Base-by-base conservation (phyloP, 2,113 vertebrate genomes). In the Gopherus flavomarginatus region DNA sequence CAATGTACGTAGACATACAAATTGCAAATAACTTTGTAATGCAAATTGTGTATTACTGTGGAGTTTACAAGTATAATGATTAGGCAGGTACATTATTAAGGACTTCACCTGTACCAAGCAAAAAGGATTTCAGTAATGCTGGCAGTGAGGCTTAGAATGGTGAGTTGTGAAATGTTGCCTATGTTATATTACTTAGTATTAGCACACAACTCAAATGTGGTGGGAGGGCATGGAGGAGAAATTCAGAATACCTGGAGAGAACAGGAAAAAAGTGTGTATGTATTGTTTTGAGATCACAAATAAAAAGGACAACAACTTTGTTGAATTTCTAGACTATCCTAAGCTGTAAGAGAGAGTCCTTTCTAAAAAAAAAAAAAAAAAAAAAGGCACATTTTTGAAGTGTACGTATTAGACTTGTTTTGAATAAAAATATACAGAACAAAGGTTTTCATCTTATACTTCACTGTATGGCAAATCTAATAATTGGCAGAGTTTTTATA, bases 341-440 rank as follows among this genome's bases (percentile, higher is more conserved):
- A 82, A 94, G 75, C 56, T 90, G 78, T 97, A 95, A 97, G 84
- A 97, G 95, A 96, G 59, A 59, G 87, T 88, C 62, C 94, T 97
- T 96, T 98, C 96, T 98, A 98, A 50, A 50, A 50, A 50, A 50
- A 14, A 97, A 50, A 50, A 50, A 50, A 50, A 14, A 97, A n/a
- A n/a, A n/a, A n/a, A n/a, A n/a, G n/a, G 44, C 90, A 97, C 65
- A 88, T 96, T 59, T 96, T 94, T 87, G 53, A 92, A 97, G 87
- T 98, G n/a, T 91, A 88, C 97, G 47, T 94, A 90, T 92, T 96
- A 96, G 94, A 94, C n/a, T 81, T 85, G 31, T 94, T 93, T 95
- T 95, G 19, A 98, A 98, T 98, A 98, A 98, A 98, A 89, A n/a
- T 38, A 92, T 95, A 82, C 13, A 85, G 83, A 95, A 44, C 53